Percentiles rank a stretch among this genome's conserved stretches.
phyloP scores from a whole-genome alignment of 2,113 vertebrate genomes.

The Dunckerocampus dactyliophorus region DNA sequence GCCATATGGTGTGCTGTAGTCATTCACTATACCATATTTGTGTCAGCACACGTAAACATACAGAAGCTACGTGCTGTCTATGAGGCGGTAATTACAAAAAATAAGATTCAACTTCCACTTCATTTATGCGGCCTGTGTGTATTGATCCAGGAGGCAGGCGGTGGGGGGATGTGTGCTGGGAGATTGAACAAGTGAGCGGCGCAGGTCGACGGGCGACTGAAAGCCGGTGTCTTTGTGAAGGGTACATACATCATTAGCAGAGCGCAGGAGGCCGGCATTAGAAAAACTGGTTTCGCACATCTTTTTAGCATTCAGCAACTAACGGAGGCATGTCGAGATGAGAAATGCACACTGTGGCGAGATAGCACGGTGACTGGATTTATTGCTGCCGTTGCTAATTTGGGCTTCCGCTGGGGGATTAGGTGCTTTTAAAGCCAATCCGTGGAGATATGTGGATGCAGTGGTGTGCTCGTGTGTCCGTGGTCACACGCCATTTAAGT shows the following conservation, averaged over 20 bases:
- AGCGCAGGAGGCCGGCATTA: conserved; percentile 11
- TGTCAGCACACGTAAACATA: neutral
- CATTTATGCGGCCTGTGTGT: conserved; percentile 50
- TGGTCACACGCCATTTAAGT: conserved; percentile 4
- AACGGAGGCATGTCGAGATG: neutral
- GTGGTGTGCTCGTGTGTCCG: neutral
- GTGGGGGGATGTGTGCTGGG: conserved; percentile 24
- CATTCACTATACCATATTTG: neutral
- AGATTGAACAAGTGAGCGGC: neutral
- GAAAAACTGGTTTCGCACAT: conserved; percentile 18
- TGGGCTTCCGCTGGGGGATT: conserved; percentile 28
- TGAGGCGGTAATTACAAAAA: conserved; percentile 35
- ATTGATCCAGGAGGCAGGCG: conserved; percentile 53
- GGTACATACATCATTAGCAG: conserved; percentile 4
- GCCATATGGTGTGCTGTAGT: conserved; percentile 6
- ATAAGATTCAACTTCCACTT: conserved; percentile 49
- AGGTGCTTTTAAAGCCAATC: conserved; percentile 14
- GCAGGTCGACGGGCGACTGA: neutral
- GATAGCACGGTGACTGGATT: conserved; percentile 10
- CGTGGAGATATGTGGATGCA: conserved; percentile 18
- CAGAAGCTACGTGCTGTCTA: conserved; percentile 14
- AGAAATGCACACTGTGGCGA: neutral
- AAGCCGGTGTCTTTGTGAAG: conserved; percentile 13
- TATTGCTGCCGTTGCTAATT: conserved; percentile 16
- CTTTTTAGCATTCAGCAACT: conserved; percentile 20